Evolutionary conservation across 2,888 invertebrate genomes (phyloP).

Genomic region (Fissipunctia ypsillon): DNA sequence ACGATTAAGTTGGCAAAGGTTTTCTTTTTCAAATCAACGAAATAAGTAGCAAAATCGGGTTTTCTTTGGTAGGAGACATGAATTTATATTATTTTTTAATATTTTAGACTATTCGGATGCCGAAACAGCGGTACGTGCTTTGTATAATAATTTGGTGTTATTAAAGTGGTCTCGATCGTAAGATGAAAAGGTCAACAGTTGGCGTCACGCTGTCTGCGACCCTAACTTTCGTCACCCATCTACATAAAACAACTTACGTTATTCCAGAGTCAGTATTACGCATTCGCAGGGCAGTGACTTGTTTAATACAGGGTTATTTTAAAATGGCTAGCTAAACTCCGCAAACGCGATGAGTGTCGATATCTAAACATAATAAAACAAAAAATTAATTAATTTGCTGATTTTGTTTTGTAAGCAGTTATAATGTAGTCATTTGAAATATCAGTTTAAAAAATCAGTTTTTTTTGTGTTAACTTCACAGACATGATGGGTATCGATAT

Average conservation of each 20-base stretch:
- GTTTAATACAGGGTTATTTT: too few species aligned
- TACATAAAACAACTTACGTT: conserved; percentile 69
- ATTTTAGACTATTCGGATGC: conserved; percentile 30
- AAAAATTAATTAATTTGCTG: too few species aligned
- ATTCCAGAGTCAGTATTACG: conserved; percentile 64
- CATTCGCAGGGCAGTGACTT: conserved; percentile 58
- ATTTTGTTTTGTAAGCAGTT: too few species aligned
- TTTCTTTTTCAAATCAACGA: conserved; percentile 53
- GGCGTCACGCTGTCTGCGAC: conserved; percentile 84
- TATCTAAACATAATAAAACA: too few species aligned
- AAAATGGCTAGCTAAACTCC: too few species aligned
- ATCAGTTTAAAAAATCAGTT: too few species aligned
- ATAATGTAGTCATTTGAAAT: too few species aligned
- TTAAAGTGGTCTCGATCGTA: conserved; percentile 78
- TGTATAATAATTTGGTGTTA: conserved; percentile 49
- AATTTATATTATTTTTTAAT: conserved; percentile 47
- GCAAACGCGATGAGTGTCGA: too few species aligned
- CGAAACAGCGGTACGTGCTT: conserved; percentile 49
- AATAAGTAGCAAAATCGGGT: conserved; percentile 42
- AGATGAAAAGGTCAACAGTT: conserved; percentile 66
- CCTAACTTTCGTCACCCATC: conserved; percentile 68
- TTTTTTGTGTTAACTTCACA: too few species aligned
- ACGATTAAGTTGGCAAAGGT: conserved; percentile 35
- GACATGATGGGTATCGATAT: too few species aligned
- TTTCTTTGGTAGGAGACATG: conserved; percentile 16